Percentiles rank a stretch among this genome's conserved stretches.
Evolutionary conservation across 2,888 invertebrate genomes (phyloP).

Genomic region (Cacoxenus indagator): DNA sequence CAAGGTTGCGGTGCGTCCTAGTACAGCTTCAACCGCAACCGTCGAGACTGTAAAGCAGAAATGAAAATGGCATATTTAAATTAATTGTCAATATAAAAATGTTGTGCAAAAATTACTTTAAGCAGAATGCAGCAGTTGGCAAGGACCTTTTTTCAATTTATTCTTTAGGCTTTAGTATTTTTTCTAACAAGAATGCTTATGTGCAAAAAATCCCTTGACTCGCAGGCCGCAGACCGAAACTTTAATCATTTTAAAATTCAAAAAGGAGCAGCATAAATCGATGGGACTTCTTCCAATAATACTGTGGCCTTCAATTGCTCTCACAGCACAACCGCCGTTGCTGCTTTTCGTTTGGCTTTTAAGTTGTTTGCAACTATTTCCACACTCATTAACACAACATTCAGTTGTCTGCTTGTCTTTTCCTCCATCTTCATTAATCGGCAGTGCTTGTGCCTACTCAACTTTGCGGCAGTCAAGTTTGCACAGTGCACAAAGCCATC

Average conservation of each 20-base stretch:
- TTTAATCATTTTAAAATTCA: no score
- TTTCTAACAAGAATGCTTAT: no score
- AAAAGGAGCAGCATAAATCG: no score
- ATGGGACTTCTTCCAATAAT: no score
- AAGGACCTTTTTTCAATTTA: no score
- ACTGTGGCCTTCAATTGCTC: not conserved
- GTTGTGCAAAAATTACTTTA: not conserved
- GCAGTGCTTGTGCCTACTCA: not conserved
- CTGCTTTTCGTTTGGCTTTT: not conserved
- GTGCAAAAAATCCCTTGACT: no score
- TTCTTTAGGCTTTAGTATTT: no score
- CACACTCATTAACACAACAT: slow-evolving; percentile 61
- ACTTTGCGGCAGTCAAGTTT: not conserved
- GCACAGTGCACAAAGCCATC: no score
- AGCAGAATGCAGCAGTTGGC: not conserved
- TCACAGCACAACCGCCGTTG: not conserved
- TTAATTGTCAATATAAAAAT: slow-evolving; percentile 15
- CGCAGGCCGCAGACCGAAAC: no score
- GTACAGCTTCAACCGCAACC: slow-evolving; percentile 84
- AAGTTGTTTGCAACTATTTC: slow-evolving; percentile 48
- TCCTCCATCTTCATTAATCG: not conserved
- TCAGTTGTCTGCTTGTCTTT: slow-evolving; percentile 36
- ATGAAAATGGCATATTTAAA: slow-evolving; percentile 20
- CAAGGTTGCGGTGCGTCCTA: slow-evolving; percentile 85
- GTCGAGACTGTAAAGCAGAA: slow-evolving; percentile 74